Conservation (phyloP, 1,140 invertebrate genomes). For the Schlechtendalia chinensis region DNA sequence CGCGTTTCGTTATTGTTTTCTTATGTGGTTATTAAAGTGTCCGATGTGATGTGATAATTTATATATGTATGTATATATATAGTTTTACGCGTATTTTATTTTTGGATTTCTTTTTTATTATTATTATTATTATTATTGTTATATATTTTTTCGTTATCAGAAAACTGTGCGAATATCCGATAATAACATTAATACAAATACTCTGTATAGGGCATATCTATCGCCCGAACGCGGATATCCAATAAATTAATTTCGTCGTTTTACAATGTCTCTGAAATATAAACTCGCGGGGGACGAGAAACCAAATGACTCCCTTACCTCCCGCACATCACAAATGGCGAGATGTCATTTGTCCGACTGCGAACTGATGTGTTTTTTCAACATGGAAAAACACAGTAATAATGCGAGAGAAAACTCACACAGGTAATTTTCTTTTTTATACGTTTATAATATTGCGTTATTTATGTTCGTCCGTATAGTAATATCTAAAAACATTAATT, state of each 20-base stretch:
- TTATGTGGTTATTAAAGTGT: too few species aligned
- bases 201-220: too few species aligned
- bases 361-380: conserved; percentile 41
- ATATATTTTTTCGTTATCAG: too few species aligned
- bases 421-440: conserved; percentile 18
- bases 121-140: too few species aligned
- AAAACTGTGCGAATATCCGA: too few species aligned
- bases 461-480: neutral
- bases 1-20: too few species aligned
- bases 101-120: too few species aligned
- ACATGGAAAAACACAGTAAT: conserved; percentile 25
- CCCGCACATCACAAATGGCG: neutral
- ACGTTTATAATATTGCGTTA: too few species aligned
- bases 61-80: too few species aligned
- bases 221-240: neutral
- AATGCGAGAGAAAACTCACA: conserved; percentile 27
- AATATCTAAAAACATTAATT: neutral
- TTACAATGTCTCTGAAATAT: conserved; percentile 2
- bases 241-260: neutral
- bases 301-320: neutral
- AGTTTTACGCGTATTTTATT: too few species aligned
- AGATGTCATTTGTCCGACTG: conserved; percentile 37
- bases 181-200: too few species aligned
- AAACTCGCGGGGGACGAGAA: neutral
- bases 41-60: too few species aligned